Evolutionary conservation across 2,888 invertebrate species (phyloP).

Genomic region (Melieria omissa): DNA sequence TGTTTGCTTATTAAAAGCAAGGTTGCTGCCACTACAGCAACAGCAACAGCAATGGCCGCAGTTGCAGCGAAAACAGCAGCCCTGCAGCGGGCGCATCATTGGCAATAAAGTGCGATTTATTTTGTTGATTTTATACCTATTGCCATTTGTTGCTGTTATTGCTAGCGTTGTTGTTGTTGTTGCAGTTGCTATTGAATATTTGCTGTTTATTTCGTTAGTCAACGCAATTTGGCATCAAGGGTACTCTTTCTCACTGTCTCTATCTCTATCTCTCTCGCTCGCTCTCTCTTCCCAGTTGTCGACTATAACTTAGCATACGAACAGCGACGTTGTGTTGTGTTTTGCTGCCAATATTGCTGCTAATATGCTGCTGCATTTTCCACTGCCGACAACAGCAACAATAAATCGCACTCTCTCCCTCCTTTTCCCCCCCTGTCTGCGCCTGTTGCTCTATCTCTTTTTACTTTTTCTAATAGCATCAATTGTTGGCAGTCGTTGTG

Average conservation of each 20-base stretch:
- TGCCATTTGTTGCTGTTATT: conserved; percentile 53
- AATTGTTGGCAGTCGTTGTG: not conserved
- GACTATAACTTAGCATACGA: no score
- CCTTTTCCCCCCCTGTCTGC: not conserved
- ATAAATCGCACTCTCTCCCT: not conserved
- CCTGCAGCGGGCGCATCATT: not conserved
- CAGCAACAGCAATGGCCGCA: conserved; percentile 4
- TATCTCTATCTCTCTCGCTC: not conserved
- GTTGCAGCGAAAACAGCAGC: not conserved
- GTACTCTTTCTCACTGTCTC: not conserved
- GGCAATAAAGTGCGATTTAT: conserved; percentile 36
- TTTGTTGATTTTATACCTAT: conserved; percentile 51
- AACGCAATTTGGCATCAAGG: no score
- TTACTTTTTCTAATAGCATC: not conserved
- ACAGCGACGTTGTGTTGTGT: no score
- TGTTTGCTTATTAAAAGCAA: conserved; percentile 8
- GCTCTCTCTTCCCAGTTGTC: not conserved
- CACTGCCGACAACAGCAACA: not conserved
- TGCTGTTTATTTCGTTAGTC: conserved; percentile 10
- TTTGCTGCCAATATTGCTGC: no score
- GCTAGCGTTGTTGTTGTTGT: not conserved
- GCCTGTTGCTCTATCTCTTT: not conserved
- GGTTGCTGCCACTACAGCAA: not conserved
- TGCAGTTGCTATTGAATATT: not conserved
- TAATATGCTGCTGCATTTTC: no score